Evolutionary conservation across 37 sponge, comb jelly and placozoan species (phyloP).

Genomic region (Haliclona indistincta): DNA sequence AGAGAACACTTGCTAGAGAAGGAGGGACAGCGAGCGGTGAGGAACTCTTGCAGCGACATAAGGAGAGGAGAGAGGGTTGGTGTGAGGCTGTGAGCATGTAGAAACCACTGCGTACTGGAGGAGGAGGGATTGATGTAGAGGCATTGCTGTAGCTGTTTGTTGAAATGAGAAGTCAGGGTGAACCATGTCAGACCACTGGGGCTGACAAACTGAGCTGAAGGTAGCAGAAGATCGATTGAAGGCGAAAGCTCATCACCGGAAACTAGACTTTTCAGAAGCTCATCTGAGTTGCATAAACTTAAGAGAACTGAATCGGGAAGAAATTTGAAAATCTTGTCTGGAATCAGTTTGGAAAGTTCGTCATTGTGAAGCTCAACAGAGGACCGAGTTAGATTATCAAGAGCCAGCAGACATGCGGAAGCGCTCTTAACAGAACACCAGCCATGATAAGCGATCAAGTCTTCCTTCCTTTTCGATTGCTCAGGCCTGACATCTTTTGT

Average conservation of each 20-base stretch:
- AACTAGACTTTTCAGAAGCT: background rate
- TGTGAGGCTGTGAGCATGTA: slow-evolving; percentile 41
- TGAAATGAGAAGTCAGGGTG: slow-evolving; percentile 5
- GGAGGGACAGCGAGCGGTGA: slow-evolving; percentile 15
- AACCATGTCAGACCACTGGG: slow-evolving; percentile 38
- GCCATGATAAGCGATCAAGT: slow-evolving; percentile 13
- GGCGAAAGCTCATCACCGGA: background rate
- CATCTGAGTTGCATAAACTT: slow-evolving; percentile 16
- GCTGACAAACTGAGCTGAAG: background rate
- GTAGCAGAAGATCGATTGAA: slow-evolving; percentile 28
- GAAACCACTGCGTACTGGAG: slow-evolving; percentile 7
- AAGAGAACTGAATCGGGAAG: slow-evolving; percentile 54
- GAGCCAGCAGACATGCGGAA: background rate
- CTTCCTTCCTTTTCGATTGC: slow-evolving; percentile 21
- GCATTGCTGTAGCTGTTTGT: slow-evolving; percentile 33
- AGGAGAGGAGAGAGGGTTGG: slow-evolving; percentile 3
- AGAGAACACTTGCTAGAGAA: slow-evolving; percentile 3
- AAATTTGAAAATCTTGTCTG: slow-evolving; percentile 15
- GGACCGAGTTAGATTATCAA: background rate
- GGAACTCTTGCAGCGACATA: slow-evolving; percentile 12
- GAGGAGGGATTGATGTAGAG: slow-evolving; percentile 15
- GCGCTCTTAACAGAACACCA: slow-evolving; percentile 52
- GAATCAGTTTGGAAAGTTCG: slow-evolving; percentile 6
- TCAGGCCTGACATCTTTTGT: too few relatives aligned
- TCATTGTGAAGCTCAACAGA: slow-evolving; percentile 21